phyloP scores from a whole-genome alignment of 53 echinoderm and acorn worm species.

The Holothuria scabra region DNA sequence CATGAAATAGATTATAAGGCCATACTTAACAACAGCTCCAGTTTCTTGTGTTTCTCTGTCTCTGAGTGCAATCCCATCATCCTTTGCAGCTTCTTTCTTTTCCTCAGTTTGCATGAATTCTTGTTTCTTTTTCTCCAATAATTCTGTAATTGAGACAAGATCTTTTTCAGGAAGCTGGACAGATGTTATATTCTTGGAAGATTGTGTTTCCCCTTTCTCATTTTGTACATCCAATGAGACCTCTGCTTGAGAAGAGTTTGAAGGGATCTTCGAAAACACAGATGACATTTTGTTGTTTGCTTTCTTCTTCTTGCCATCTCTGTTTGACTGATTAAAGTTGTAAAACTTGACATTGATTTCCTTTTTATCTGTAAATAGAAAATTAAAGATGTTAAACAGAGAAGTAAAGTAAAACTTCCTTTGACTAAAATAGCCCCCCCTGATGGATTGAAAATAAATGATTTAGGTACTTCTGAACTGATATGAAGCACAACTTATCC shows the following conservation, averaged over 20 bases:
- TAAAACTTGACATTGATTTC: conserved; percentile 42
- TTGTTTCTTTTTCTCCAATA: conserved; percentile 59
- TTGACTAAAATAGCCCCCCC: no score
- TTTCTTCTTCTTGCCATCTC: conserved; percentile 53
- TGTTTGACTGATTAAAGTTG: conserved; percentile 29
- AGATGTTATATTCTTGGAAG: no score
- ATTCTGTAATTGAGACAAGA: conserved; percentile 34
- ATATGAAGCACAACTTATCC: no score
- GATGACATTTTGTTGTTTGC: background rate
- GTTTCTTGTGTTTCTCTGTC: background rate
- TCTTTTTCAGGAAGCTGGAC: conserved; percentile 10
- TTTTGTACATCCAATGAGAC: no score
- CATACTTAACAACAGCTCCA: background rate
- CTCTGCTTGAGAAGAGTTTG: background rate
- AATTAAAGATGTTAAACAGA: no score
- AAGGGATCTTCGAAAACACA: conserved; percentile 20
- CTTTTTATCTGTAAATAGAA: conserved; percentile 53
- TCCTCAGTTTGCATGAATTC: conserved; percentile 22
- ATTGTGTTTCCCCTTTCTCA: no score
- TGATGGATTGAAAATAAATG: no score
- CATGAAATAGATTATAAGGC: no score
- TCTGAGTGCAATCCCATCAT: background rate
- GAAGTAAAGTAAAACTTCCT: no score
- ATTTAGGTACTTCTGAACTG: no score
- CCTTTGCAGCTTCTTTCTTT: background rate